Evolutionary conservation across 2,113 vertebrate genomes (phyloP).

Genomic region (Gorsachius goisagi): DNA sequence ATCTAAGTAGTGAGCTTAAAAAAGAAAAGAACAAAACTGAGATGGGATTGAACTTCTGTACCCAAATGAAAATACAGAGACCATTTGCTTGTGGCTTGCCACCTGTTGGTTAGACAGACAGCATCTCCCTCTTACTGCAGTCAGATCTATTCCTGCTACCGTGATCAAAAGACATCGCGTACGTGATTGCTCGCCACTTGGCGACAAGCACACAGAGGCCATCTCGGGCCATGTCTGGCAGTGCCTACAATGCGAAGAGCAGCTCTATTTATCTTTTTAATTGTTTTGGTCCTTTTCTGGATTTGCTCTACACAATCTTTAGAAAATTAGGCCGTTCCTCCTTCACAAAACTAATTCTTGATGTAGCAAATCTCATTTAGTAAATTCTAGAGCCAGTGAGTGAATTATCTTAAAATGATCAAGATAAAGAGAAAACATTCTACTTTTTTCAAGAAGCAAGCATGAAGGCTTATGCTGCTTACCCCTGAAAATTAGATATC

Average conservation of each 20-base stretch:
- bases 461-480: neutral
- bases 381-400: neutral
- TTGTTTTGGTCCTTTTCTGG: neutral
- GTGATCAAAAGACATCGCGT: neutral
- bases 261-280: neutral
- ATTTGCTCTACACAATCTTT: neutral
- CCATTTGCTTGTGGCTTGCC: slow-evolving; percentile 50
- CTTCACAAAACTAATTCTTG: neutral
- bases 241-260: neutral
- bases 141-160: neutral
- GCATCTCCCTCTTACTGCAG: neutral
- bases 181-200: neutral
- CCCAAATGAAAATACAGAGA: slow-evolving; percentile 47
- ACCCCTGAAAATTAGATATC: slow-evolving; percentile 34
- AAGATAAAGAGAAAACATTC: neutral
- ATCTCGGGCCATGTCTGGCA: neutral
- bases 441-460: neutral
- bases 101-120: slow-evolving; percentile 15
- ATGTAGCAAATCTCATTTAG: neutral
- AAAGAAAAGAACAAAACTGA: slow-evolving; percentile 58
- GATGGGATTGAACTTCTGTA: slow-evolving; percentile 64
- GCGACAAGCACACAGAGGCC: neutral
- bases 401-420: neutral
- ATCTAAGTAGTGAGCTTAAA: slow-evolving; percentile 81
- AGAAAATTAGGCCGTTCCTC: neutral